Conservation (phyloP, 2,113 vertebrate genomes). For the Pontoporia blainvillei region DNA sequence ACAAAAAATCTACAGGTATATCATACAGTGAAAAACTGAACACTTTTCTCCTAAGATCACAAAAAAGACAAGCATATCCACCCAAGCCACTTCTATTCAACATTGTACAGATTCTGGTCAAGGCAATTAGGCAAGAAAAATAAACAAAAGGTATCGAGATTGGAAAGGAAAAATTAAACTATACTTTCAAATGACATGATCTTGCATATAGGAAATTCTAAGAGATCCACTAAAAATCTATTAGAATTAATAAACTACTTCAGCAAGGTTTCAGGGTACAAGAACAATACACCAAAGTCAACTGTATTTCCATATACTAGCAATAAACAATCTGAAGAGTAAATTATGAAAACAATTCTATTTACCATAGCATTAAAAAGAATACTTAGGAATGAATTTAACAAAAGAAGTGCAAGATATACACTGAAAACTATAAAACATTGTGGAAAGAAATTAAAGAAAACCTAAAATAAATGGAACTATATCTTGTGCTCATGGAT, state of each 20-base stretch:
- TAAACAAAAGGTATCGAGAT: not conserved
- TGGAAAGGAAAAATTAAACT: not conserved
- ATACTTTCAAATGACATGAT: not conserved
- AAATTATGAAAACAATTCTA: not conserved
- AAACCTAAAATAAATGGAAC: not conserved
- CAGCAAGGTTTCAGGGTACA: not conserved
- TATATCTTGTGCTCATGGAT: not conserved
- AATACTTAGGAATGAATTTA: not conserved
- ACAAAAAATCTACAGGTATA: not conserved
- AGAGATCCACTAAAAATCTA: not conserved
- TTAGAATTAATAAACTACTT: not conserved
- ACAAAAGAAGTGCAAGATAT: not conserved
- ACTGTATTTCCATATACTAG: not conserved
- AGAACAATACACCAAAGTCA: not conserved
- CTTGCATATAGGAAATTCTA: not conserved
- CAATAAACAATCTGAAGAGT: not conserved
- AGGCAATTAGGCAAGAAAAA: not conserved
- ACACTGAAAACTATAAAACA: not conserved
- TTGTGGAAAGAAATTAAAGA: not conserved
- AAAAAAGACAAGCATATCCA: not conserved
- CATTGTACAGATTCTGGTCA: not conserved
- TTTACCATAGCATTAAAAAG: not conserved
- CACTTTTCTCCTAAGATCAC: not conserved
- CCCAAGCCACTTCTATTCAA: not conserved
- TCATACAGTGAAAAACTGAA: not conserved